Evolutionary conservation across 2,113 vertebrate genomes (phyloP).

Genomic region (Crotalus tigris): DNA sequence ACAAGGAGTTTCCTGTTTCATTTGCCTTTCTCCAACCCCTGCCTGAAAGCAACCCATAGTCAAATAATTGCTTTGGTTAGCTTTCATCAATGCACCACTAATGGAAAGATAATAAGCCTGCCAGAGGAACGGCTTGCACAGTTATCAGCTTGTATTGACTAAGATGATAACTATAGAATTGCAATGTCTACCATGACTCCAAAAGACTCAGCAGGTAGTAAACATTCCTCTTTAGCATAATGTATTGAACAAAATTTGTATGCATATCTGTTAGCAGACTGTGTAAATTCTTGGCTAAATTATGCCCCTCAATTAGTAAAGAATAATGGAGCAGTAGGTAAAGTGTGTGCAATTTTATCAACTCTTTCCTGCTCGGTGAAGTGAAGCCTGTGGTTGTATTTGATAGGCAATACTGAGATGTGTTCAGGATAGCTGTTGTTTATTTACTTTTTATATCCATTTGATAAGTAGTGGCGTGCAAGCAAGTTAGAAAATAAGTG

Average conservation of each 20-base stretch:
- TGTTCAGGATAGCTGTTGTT: conserved; percentile 20
- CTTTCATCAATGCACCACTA: conserved; percentile 27
- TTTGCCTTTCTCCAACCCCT: background rate
- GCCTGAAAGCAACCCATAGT: background rate
- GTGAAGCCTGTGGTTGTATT: conserved; percentile 21
- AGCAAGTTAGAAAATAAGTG: conserved; percentile 27
- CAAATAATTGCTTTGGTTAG: conserved; percentile 14
- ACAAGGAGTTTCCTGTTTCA: background rate
- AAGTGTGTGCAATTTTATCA: conserved; percentile 53
- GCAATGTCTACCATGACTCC: conserved; percentile 47
- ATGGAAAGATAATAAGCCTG: conserved; percentile 38
- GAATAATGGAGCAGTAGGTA: conserved; percentile 61
- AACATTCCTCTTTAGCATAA: conserved; percentile 49
- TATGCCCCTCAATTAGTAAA: conserved; percentile 55
- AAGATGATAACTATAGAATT: conserved; percentile 45
- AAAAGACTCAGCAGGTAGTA: conserved; percentile 50
- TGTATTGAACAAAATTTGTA: conserved; percentile 44
- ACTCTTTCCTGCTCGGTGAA: conserved; percentile 31
- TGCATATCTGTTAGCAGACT: conserved; percentile 44
- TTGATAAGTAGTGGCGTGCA: conserved; percentile 29
- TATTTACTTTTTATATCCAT: conserved; percentile 35
- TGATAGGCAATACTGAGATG: conserved; percentile 45
- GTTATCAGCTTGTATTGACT: conserved; percentile 42
- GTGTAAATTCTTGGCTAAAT: conserved; percentile 53
- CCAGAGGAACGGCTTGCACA: background rate